Base-by-base conservation (phyloP, 2,797 vertebrate genomes). In the Chaetodon trifasciatus region DNA sequence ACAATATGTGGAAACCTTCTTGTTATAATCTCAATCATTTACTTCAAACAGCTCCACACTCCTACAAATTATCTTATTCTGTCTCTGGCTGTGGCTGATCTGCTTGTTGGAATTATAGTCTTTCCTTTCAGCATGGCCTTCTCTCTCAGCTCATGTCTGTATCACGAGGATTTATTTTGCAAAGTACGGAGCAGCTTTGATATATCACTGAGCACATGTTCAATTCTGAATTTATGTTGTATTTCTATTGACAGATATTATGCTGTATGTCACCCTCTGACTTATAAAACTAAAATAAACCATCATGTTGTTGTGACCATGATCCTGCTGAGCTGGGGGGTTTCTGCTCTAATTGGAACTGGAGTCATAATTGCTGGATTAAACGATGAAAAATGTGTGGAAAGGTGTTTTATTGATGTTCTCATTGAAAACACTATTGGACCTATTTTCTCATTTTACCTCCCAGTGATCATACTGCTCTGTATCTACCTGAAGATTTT, bases 11-110 rank as follows among this genome's bases (percentile, higher is more conserved):
- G 91, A 65, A 92, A 91, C 56, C 81, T 91, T 40, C 86, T 98
- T 70, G 96, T 98, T n/a, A 96, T 97, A 55, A 92, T 97, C 78
- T 96, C 97, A 8, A 93, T 98, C 78, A 81, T 93, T 17, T 96
- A 97, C 83, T 98, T 98, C 92, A 97, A 95, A 80, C 95, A 98
- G 87, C 96, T 98, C 24, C 97, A 97, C 47, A 96, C 94, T 0
- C 96, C 97, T 1, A 97, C 97, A 0, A 97, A 98, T 83, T 97
- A 93, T 67, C 91, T 98, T 11, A 92, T 97, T 56, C 92, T 96
- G 75, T 97, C 97, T 53, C 94, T 97, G 92, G 96, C 96, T 66
- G 89, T 93, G 0, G 95, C 94, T 3, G 97, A 97, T 84, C 93
- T 97, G 35, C 91, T 97, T 3, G 87, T 98, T 94, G 96, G 68